These are phyloP conservation scores for Petrocephalus zakoni DNA, from an alignment of 2,113 vertebrate genomes.

Conservation along the genomic window DNA sequence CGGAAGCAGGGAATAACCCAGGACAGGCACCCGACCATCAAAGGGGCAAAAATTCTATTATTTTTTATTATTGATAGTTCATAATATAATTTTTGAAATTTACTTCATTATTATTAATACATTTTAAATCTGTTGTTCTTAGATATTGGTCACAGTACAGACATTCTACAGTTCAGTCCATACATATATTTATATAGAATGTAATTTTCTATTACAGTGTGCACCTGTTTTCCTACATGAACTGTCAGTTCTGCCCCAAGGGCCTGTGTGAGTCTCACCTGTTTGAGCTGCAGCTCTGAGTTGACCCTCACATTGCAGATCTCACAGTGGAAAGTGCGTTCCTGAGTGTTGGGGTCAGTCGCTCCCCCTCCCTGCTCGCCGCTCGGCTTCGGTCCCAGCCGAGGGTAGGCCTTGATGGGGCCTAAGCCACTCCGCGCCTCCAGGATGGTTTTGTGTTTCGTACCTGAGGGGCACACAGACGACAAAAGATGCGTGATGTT, in stretches of 20 bases:
- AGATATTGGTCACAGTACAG: neutral
- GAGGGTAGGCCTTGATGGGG: slow-evolving; percentile 85
- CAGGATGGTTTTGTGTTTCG: slow-evolving; percentile 93
- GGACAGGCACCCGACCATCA: no score
- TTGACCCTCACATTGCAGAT: slow-evolving; percentile 94
- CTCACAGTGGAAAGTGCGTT: slow-evolving; percentile 95
- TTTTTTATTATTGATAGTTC: no score
- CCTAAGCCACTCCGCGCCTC: slow-evolving; percentile 83
- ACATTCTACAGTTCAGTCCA: neutral
- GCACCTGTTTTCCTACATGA: neutral
- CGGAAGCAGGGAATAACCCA: no score
- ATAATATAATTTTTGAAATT: no score
- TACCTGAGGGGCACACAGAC: slow-evolving; percentile 59
- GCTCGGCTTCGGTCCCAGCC: slow-evolving; percentile 71
- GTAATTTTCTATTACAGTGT: neutral
- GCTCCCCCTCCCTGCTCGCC: slow-evolving; percentile 66
- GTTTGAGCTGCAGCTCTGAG: slow-evolving; percentile 88
- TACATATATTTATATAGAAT: neutral
- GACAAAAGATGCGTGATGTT: neutral
- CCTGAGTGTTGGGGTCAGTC: slow-evolving; percentile 81
- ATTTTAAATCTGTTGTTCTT: neutral
- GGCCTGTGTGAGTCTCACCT: slow-evolving; percentile 54
- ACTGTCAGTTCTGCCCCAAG: neutral
- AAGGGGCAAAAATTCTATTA: no score
- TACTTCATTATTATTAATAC: no score